Percentiles rank a stretch among this genome's conserved stretches.
These are phyloP conservation scores for Grus americana DNA, from an alignment of 2,113 vertebrate species.

Conservation along the genomic window DNA sequence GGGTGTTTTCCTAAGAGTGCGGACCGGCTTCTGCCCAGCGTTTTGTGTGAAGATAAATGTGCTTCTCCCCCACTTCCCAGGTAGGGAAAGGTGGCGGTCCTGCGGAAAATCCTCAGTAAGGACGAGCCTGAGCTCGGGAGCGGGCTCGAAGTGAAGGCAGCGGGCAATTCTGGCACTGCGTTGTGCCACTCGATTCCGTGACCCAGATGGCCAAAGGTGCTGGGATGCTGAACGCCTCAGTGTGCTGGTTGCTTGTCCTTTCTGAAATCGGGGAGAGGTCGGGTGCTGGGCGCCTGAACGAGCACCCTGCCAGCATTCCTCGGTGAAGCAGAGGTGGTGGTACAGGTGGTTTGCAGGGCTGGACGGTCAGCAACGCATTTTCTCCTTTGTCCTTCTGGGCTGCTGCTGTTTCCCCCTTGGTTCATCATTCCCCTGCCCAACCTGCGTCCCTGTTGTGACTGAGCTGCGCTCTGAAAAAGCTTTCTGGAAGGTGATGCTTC, in stretches of 20 bases:
- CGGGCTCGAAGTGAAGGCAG: fast-evolving
- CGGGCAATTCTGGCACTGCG: fast-evolving
- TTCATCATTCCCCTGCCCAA: not conserved
- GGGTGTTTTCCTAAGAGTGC: not conserved
- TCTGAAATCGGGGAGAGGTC: fast-evolving
- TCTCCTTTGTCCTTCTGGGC: not conserved
- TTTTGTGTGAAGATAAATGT: not conserved
- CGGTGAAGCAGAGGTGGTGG: not conserved
- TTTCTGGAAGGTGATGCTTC: not conserved
- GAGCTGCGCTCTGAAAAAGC: not conserved
- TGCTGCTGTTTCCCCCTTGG: not conserved
- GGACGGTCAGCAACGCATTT: fast-evolving
- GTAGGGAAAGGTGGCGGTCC: fast-evolving
- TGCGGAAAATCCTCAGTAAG: not conserved
- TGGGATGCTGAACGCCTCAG: fast-evolving
- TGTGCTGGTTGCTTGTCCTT: not conserved
- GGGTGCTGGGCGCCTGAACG: not conserved
- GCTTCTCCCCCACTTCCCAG: fast-evolving
- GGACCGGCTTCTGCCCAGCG: not conserved
- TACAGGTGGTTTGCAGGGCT: not conserved
- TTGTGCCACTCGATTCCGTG: not conserved
- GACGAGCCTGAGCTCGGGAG: not conserved
- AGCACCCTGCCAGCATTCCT: not conserved
- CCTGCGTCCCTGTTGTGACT: not conserved
- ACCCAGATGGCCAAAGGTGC: no score